Base-by-base conservation (phyloP, 2,888 invertebrate genomes). In the Aricia artaxerxes region DNA sequence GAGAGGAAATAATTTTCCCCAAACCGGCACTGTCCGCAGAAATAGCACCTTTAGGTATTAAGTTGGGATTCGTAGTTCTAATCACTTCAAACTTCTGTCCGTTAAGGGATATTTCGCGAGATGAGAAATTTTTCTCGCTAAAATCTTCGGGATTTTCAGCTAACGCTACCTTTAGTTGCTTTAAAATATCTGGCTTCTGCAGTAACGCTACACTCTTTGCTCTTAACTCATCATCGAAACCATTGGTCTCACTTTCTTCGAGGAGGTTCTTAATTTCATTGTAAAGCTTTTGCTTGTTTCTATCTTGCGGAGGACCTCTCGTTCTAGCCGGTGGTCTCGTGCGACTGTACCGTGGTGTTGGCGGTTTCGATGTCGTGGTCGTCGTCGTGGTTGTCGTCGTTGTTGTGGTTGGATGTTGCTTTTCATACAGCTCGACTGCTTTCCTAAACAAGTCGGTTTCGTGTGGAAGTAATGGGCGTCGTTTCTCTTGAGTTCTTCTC, bases 41-140 rank as follows among this genome's bases (percentile, higher is more conserved):
- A 75, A 96, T 92, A 1, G 94, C 94, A 35, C 96, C 96, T 84
- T 93, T 88, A n/a, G 95, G 95, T 61, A 96, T 95, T 64, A 96
- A 88, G 85, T 96, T 96, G 0, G 97, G 97, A 87, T 97, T 97
- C 0, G 95, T 95, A 0, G 97, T 97, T 85, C 96, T 95, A 79
- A 96, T 96, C 0, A 97, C 95, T 90, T 97, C 97, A 24, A 97
- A 96, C 84, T 96, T 96, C 87, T 97, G 97, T 0, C 97, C 97
- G 84, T 97, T 97, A 76, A 97, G 87, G 7, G 97, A 95, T 78
- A 97, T 95, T 87, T 97, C 97, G 81, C 97, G 95, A 0, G 97
- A 96, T 0, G 97, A 95, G 80, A 96, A 96, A 82, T 97, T 97
- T 86, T 96, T 97, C 78, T 95, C 95, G 57, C 92, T 95, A 78